phyloP scores from a whole-genome alignment of 2,797 vertebrate genomes.

The Spinibarbus caldwelli region DNA sequence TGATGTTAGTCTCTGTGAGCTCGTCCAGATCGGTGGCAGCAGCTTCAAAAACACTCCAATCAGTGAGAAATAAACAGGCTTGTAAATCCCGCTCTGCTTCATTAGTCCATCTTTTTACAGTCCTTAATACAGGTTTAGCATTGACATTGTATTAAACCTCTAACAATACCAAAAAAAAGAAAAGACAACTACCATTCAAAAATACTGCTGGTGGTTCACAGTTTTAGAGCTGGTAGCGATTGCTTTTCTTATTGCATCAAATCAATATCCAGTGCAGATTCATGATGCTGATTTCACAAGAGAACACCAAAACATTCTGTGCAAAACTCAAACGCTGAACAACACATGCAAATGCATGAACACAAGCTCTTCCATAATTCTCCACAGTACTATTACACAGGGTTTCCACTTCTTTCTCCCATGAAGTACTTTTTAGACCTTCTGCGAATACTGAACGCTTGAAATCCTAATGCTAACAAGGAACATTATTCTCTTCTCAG shows the following conservation, averaged over 20 bases:
- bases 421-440: background rate
- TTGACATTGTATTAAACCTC: background rate
- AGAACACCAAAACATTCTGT: slow-evolving; percentile 1
- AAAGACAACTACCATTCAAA: background rate
- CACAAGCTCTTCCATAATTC: background rate
- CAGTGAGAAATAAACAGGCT: no score
- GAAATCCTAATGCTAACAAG: background rate
- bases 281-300: background rate
- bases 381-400: background rate
- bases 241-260: slow-evolving; percentile 9
- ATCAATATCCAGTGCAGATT: background rate
- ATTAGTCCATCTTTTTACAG: no score
- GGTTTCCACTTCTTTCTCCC: slow-evolving; percentile 5
- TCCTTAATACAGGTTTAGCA: no score
- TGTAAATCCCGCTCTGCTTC: no score
- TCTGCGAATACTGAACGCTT: background rate
- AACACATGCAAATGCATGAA: slow-evolving; percentile 21
- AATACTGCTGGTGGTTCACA: slow-evolving; percentile 19
- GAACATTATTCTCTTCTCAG: slow-evolving; percentile 16
- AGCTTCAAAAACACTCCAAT: no score
- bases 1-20: no score
- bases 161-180: background rate
- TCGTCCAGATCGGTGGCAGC: no score
- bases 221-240: background rate
- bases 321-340: background rate